phyloP scores from a whole-genome alignment of 2,797 vertebrate genomes.

The Ibycter americanus region DNA sequence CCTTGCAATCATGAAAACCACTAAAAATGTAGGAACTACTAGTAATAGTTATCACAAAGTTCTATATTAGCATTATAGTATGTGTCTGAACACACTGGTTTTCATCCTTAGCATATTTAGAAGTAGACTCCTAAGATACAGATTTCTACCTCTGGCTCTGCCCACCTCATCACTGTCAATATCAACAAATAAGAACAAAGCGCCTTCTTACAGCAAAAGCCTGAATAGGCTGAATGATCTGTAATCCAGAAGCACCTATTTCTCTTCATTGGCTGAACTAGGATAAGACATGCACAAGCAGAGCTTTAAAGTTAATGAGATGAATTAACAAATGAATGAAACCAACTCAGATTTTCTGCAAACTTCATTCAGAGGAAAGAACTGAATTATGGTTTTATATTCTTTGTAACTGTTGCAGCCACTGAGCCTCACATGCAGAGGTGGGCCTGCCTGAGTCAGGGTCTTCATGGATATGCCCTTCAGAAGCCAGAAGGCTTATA shows the following conservation, averaged over 20 bases:
- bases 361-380: not conserved
- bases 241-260: not conserved
- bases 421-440: rapidly evolving
- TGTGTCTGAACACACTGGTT: not conserved
- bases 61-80: not conserved
- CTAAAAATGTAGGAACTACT: not conserved
- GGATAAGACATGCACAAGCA: not conserved
- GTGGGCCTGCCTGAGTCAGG: not conserved
- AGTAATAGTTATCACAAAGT: not conserved
- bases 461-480: not conserved
- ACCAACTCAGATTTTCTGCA: not conserved
- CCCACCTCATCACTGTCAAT: not conserved
- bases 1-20: not conserved
- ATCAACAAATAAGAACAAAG: not conserved
- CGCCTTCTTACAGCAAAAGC: not conserved
- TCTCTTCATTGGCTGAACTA: not conserved
- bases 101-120: not conserved
- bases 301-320: not conserved
- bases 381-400: not conserved
- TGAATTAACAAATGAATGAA: not conserved
- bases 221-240: not conserved
- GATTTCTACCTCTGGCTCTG: not conserved
- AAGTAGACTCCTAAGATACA: not conserved
- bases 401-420: not conserved
- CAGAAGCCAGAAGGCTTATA: not conserved